Percentiles rank a stretch among this genome's conserved stretches.
These are phyloP conservation scores for Ophthalmolycus amberensis DNA, from an alignment of 2,113 vertebrate genomes.

Conservation along the genomic window DNA sequence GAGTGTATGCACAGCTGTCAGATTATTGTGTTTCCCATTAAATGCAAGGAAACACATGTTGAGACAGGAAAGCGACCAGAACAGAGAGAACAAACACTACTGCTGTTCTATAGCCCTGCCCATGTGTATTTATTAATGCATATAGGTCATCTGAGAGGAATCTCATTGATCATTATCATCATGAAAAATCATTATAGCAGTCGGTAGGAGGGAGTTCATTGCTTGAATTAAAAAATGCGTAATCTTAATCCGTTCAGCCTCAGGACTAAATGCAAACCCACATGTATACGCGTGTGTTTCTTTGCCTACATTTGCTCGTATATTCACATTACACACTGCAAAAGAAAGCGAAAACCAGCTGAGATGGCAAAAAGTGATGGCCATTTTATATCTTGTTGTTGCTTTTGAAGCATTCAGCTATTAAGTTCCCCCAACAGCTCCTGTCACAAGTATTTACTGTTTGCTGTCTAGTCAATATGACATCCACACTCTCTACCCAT, in stretches of 20 bases:
- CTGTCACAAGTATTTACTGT: slow-evolving; percentile 69
- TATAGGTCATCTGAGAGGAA: not conserved
- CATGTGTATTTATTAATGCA: not conserved
- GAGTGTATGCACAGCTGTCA: slow-evolving; percentile 64
- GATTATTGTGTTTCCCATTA: slow-evolving; percentile 27
- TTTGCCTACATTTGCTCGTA: not conserved
- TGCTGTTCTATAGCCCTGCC: not conserved
- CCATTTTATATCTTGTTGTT: slow-evolving; percentile 24
- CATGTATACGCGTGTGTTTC: not conserved
- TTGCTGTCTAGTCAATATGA: slow-evolving; percentile 48
- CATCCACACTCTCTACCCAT: slow-evolving; percentile 40
- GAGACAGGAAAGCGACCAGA: slow-evolving; percentile 29
- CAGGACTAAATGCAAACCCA: not conserved
- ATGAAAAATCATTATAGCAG: not conserved
- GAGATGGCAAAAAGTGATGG: slow-evolving; percentile 18
- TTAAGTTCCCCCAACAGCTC: slow-evolving; percentile 37
- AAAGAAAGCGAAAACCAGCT: slow-evolving; percentile 14
- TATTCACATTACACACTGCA: not conserved
- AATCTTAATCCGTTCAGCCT: not conserved
- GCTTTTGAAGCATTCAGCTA: slow-evolving; percentile 36
- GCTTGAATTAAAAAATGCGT: not conserved
- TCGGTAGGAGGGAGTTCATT: not conserved
- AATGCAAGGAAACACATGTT: slow-evolving; percentile 32
- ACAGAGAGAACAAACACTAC: not conserved
- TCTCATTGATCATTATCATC: not conserved